Conservation (phyloP, 2,797 vertebrate species). For the Hemitrygon akajei region DNA sequence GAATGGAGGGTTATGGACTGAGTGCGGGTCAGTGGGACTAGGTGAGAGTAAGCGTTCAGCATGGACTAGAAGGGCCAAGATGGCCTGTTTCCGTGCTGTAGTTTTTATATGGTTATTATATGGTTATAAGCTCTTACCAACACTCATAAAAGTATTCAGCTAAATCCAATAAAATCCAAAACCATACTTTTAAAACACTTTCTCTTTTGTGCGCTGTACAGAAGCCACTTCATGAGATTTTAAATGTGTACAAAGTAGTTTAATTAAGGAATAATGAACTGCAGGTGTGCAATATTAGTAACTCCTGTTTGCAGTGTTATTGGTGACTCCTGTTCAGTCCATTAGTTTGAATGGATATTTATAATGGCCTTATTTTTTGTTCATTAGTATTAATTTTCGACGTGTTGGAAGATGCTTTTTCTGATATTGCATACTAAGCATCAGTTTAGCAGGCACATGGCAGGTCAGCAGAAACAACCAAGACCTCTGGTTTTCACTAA, state of each 20-base stretch:
- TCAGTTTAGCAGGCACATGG: neutral
- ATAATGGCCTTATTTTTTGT: constrained; percentile 25
- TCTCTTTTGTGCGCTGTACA: neutral
- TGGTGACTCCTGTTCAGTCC: neutral
- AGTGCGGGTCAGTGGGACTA: too few relatives aligned
- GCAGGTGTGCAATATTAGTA: constrained; percentile 29
- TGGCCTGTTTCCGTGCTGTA: too few relatives aligned
- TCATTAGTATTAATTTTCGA: constrained; percentile 32
- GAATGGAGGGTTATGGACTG: too few relatives aligned
- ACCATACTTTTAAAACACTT: neutral
- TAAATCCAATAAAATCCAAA: neutral
- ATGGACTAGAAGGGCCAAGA: too few relatives aligned
- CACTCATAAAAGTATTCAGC: neutral
- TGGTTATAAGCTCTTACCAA: too few relatives aligned
- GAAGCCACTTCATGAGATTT: neutral
- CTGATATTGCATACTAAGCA: neutral
- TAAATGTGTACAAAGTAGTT: neutral
- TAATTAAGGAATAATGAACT: constrained; percentile 35
- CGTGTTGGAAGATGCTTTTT: neutral
- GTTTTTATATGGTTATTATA: too few relatives aligned
- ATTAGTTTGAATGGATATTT: constrained; percentile 23
- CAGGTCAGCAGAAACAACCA: neutral
- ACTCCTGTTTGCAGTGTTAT: neutral
- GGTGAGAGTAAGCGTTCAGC: too few relatives aligned
- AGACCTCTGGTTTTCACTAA: neutral